Base-by-base conservation (phyloP, 2,888 invertebrate genomes). In the Halocaridina rubra region DNA sequence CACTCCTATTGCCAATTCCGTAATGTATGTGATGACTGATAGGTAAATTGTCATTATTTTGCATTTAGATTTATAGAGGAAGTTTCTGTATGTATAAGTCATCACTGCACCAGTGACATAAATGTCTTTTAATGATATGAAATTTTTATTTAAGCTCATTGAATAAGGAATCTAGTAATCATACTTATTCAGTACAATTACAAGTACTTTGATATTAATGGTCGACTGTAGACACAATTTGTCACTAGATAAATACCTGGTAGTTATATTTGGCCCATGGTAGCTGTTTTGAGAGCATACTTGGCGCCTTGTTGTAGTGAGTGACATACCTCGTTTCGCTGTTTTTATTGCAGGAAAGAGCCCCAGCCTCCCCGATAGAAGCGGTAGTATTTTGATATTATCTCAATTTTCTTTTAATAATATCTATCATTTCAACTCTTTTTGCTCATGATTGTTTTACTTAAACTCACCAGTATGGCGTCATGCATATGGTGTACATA, bases 371-470 rank as follows among this genome's bases (percentile, higher is more conserved):
- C 84, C 79, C 81, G 84, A 84, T 86, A 87, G 88, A 88, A 89
- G 89, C 89, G 90, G 90, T 90, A 90, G 90, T 90, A 89, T 88
- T 85, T 86, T 87, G 69, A 78, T 67, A 80, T 87, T 88, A 88
- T 86, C 74, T 84, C 88, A 71, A 84, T 80, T 88, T 88, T 88
- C 86, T 85, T 77, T 76, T 72, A 80, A 75, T 81, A 85, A 80
- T 85, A 59, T 85, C 71, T 75, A 69, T 78, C 78, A 67, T 72
- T n/a, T 57, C 29, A 72, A 78, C 59, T 78, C 64, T 72, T 82
- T 81, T 82, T 75, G 82, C 82, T 82, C 77, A 82, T 82, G 82
- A 61, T 77, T 82, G 82, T 82, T 74, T 32, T 74, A 74, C 57
- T 78, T 77, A 82, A 77, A 77, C 24, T 82, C 61, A 72, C 69